Percentiles rank a stretch among this genome's conserved stretches.
phyloP scores from a whole-genome alignment of 2,888 invertebrate species.

The Xestia ashworthii region DNA sequence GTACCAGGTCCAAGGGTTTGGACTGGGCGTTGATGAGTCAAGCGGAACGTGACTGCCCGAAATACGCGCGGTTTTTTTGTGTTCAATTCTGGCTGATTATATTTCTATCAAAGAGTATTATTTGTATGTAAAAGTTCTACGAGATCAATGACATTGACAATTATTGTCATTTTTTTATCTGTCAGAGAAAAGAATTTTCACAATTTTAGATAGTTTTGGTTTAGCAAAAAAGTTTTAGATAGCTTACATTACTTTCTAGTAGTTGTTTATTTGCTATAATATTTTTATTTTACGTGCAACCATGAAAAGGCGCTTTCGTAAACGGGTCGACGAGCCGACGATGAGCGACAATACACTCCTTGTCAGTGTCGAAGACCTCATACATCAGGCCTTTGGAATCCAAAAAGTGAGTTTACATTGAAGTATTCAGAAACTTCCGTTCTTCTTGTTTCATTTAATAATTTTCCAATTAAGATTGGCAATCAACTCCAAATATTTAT shows the following conservation, averaged over 20 bases:
- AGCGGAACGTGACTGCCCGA: no score
- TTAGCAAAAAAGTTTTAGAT: neutral
- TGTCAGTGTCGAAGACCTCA: slow-evolving; percentile 4
- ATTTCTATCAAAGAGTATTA: neutral
- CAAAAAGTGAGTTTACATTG: neutral
- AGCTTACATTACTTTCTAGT: neutral
- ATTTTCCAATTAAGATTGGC: neutral
- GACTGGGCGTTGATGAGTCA: no score
- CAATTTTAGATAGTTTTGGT: neutral
- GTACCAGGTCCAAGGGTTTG: no score
- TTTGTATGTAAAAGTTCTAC: neutral
- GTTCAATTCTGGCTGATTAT: neutral
- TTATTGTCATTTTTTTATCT: neutral
- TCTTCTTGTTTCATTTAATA: neutral
- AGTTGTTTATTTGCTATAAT: neutral
- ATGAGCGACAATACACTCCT: neutral
- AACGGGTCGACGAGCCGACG: neutral
- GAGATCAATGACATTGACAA: neutral
- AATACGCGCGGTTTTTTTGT: no score
- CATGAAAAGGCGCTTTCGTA: neutral
- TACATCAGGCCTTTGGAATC: neutral
- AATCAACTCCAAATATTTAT: neutral
- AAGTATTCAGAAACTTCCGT: neutral
- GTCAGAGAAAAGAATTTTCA: neutral
- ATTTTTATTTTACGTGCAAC: neutral